Base-by-base conservation (phyloP, 2,888 invertebrate genomes). In the Patella caerulea region DNA sequence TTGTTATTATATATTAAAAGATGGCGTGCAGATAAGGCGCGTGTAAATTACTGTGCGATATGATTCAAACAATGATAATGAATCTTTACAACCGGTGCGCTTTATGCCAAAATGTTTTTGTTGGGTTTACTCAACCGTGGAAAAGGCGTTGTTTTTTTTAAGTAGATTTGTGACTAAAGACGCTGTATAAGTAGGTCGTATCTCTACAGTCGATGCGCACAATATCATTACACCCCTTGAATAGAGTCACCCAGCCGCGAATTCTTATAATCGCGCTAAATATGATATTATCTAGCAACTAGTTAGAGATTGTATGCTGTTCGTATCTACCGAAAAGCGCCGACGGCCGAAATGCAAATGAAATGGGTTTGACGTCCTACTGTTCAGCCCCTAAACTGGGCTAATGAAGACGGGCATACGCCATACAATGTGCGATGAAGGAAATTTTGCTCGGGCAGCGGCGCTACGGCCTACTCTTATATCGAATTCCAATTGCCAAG, bases 141-240 rank as follows among this genome's bases (percentile, higher is more conserved):
- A 65, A 65, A 65, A 65, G 19, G 65, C 65, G 65, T 65, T 65
- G 65, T 65, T 24, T 24, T 34, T 34, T 65, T 24, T 19, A 65
- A 65, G 15, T 19, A 65, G 65, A 65, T 65, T 65, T 65, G 19
- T 45, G 24, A 24, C 14, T 65, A 24, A 65, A 65, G 65, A 65
- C 65, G 65, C 65, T 65, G 24, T 24, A 65, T 65, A 65, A 65
- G 65, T 65, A 65, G 65, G 65, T 65, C 65, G 65, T 65, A 65
- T 65, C 65, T 24, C 65, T 19, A 65, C 24, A 65, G 65, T 19
- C 65, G 65, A 65, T 9, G 65, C 19, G 65, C 24, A 24, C 24
- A 65, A 65, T 65, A 65, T 65, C 65, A 65, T 65, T 65, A 65
- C 65, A 11, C 65, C 24, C 24, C 65, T 2, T 65, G 19, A 65